phyloP scores from a whole-genome alignment of 2,797 vertebrate species.

The Platyrinchus mystaceus region DNA sequence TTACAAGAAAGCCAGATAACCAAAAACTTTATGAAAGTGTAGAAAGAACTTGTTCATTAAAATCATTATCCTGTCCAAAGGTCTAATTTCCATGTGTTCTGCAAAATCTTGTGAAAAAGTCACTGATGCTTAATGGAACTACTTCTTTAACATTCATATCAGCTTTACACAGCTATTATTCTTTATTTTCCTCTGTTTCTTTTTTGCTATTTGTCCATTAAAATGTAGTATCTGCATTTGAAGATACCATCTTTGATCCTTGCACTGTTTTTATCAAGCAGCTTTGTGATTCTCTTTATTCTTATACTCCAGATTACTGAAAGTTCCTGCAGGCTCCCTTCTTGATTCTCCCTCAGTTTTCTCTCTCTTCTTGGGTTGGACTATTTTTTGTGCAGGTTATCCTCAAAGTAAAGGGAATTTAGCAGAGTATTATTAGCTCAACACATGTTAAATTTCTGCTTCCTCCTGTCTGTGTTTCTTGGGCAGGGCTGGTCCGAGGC shows the following conservation, averaged over 20 bases:
- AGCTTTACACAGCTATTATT: neutral
- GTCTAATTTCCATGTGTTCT: neutral
- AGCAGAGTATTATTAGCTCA: neutral
- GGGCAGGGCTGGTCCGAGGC: neutral
- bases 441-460: neutral
- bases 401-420: neutral
- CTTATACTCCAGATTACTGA: neutral
- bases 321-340: neutral
- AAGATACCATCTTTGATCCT: neutral
- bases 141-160: neutral
- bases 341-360: neutral
- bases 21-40: neutral
- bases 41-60: neutral
- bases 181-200: neutral
- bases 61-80: neutral
- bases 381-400: neutral
- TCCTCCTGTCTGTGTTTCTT: fast-evolving
- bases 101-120: neutral
- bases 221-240: neutral
- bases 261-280: neutral
- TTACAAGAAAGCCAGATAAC: neutral
- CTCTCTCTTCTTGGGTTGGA: neutral
- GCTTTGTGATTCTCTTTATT: neutral
- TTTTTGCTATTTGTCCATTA: neutral
- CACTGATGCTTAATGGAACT: neutral